Conservation (phyloP, 35 echinoderm and acorn worm species). For the Hemicentrotus pulcherrimus region DNA sequence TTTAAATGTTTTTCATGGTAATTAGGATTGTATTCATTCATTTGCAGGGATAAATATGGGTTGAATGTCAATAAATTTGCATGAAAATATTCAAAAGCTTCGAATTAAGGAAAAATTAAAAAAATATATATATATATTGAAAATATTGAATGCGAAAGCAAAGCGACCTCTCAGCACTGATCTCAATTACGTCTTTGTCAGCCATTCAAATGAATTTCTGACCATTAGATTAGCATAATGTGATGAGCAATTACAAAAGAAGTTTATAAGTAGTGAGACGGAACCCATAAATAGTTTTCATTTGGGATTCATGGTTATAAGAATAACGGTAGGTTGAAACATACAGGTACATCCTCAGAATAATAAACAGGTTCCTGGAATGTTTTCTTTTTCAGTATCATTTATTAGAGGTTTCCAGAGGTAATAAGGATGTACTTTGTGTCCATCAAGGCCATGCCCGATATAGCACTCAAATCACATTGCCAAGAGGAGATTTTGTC, state of each 20-base stretch:
- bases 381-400: neutral
- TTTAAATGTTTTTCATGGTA: neutral
- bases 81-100: too few relatives aligned
- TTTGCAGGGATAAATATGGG: neutral
- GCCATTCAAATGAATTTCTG: too few relatives aligned
- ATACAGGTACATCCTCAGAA: too few relatives aligned
- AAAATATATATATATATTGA: too few relatives aligned
- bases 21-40: neutral
- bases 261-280: neutral
- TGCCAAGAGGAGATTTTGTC: neutral
- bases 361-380: too few relatives aligned
- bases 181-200: too few relatives aligned
- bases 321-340: neutral
- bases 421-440: neutral
- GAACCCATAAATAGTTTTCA: neutral
- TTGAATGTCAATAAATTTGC: too few relatives aligned
- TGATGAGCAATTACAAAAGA: too few relatives aligned
- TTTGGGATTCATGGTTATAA: neutral
- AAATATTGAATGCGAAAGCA: too few relatives aligned
- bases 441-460: neutral
- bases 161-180: too few relatives aligned
- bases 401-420: neutral
- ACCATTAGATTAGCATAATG: too few relatives aligned
- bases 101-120: too few relatives aligned
- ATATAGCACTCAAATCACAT: neutral